These are phyloP conservation scores for Tenthredo distinguenda DNA, from an alignment of 2,888 invertebrate genomes.

Conservation along the genomic window DNA sequence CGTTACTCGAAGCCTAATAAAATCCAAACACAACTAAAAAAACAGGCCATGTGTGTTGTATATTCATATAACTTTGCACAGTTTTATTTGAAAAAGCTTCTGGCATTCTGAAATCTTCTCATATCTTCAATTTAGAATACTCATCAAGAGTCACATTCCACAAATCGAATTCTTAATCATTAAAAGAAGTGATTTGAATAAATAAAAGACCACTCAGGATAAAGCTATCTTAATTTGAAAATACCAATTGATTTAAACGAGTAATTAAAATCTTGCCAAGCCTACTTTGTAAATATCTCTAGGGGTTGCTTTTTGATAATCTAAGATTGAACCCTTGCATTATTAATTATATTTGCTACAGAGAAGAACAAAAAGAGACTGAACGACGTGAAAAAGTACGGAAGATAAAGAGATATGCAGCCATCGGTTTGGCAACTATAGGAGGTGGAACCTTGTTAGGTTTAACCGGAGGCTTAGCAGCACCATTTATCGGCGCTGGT, in stretches of 20 bases:
- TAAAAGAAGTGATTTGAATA: neutral
- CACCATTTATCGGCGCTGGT: constrained; percentile 82
- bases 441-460: constrained; percentile 84
- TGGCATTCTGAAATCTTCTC: neutral
- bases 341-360: constrained; percentile 64
- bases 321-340: neutral
- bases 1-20: no score
- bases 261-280: neutral
- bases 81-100: neutral
- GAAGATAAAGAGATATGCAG: constrained; percentile 82
- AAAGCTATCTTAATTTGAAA: neutral
- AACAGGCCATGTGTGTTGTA: neutral
- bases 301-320: neutral
- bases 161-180: no score
- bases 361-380: constrained; percentile 79
- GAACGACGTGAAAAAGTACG: constrained; percentile 78
- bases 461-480: constrained; percentile 84
- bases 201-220: neutral
- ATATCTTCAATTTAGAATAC: neutral
- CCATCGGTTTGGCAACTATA: constrained; percentile 83
- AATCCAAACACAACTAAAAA: no score
- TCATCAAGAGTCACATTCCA: no score
- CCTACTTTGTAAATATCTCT: neutral
- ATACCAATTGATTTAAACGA: neutral
- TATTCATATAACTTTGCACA: neutral